phyloP scores from a whole-genome alignment of 2,888 invertebrate genomes.

The Luperina nickerlii region DNA sequence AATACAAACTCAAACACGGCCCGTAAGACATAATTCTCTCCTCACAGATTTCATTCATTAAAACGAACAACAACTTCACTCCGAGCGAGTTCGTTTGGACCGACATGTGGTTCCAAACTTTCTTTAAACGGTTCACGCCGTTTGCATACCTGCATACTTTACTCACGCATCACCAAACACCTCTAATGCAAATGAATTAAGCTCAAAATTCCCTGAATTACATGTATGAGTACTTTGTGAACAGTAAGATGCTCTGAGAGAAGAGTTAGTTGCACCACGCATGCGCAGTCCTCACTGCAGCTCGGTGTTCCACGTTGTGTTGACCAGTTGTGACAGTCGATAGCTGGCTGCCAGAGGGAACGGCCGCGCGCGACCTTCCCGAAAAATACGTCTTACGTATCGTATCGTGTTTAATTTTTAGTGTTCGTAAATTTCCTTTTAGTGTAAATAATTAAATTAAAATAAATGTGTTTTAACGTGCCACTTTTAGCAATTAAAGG shows the following conservation, averaged over 20 bases:
- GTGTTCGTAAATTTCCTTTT: conserved; percentile 60
- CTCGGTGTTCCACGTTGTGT: conserved; percentile 79
- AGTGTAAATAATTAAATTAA: conserved; percentile 62
- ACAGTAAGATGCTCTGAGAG: conserved; percentile 74
- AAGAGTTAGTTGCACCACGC: conserved; percentile 83
- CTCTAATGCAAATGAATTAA: conserved; percentile 65
- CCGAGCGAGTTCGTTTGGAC: conserved; percentile 74
- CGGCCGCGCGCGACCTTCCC: conserved; percentile 71
- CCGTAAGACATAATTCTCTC: conserved; percentile 69
- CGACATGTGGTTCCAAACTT: conserved; percentile 80
- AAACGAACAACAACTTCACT: conserved; percentile 72
- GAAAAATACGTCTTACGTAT: conserved; percentile 60
- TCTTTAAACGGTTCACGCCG: conserved; percentile 78
- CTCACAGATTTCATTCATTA: conserved; percentile 75
- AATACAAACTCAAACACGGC: conserved; percentile 59
- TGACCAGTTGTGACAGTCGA: conserved; percentile 82
- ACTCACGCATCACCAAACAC: conserved; percentile 12
- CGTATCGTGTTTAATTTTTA: conserved; percentile 62
- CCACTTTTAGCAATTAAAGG: conserved; percentile 65
- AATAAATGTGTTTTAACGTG: conserved; percentile 70
- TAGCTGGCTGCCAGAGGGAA: conserved; percentile 74
- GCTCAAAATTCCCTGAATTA: conserved; percentile 65
- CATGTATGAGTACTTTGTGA: conserved; percentile 59
- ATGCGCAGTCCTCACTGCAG: conserved; percentile 85
- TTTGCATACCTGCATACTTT: conserved; percentile 68